phyloP scores from a whole-genome alignment of 2,797 vertebrate genomes.

The Chiroxiphia lanceolata region DNA sequence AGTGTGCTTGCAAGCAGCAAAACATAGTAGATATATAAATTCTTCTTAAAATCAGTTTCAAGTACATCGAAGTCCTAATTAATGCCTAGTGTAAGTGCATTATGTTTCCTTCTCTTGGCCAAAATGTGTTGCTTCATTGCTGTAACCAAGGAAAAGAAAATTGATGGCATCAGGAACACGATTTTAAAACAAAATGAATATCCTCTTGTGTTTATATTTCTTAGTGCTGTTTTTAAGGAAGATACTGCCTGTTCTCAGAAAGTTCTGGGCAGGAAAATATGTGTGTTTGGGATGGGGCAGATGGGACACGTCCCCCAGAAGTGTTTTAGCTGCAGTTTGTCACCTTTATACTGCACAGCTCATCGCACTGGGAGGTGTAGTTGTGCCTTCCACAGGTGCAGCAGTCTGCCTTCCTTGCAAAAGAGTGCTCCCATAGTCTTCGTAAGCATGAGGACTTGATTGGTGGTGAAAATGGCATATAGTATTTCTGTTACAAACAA shows the following conservation, averaged over 20 bases:
- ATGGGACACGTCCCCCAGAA: not conserved
- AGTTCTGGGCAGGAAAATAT: not conserved
- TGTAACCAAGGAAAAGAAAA: conserved; percentile 41
- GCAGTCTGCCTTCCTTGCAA: not conserved
- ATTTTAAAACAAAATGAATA: not conserved
- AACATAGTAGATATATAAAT: conserved; percentile 33
- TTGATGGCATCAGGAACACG: not conserved
- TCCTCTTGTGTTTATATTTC: not conserved
- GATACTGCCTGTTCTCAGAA: not conserved
- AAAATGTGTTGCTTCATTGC: conserved; percentile 12
- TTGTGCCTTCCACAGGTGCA: not conserved
- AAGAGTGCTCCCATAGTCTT: not conserved
- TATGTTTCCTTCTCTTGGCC: not conserved
- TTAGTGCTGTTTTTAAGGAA: not conserved
- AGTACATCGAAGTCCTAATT: conserved; percentile 35
- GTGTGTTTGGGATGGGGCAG: not conserved
- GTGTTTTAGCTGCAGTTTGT: not conserved
- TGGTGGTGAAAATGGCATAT: not conserved
- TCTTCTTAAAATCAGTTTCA: conserved; percentile 35
- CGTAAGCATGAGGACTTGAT: fast-evolving
- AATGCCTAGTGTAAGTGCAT: conserved; percentile 28
- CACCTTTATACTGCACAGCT: not conserved
- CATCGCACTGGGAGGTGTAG: not conserved
- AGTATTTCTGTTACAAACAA: not conserved
- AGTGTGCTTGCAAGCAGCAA: not conserved